phyloP scores from a whole-genome alignment of 2,113 vertebrate genomes.

The Osmerus eperlanus region DNA sequence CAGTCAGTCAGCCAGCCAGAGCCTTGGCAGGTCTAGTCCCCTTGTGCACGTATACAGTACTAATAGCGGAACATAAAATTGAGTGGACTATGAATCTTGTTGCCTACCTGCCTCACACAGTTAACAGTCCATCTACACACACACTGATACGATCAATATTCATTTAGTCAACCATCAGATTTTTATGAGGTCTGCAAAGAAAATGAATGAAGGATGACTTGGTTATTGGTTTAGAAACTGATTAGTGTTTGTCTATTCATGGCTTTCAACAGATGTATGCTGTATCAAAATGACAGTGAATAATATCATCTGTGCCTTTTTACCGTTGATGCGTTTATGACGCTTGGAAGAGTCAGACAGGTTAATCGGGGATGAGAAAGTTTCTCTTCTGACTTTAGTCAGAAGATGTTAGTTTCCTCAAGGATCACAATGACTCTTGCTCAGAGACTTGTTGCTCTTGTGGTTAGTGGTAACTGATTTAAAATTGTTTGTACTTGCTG shows the following conservation, averaged over 20 bases:
- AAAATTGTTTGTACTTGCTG: too few relatives aligned
- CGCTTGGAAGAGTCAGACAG: not conserved
- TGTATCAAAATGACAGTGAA: not conserved
- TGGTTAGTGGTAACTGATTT: too few relatives aligned
- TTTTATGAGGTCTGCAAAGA: conserved; percentile 25
- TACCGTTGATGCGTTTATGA: not conserved
- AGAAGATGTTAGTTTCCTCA: too few relatives aligned
- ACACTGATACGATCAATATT: conserved; percentile 21
- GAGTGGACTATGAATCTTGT: conserved; percentile 37
- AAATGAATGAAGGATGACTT: conserved; percentile 14
- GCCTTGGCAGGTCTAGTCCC: conserved; percentile 26
- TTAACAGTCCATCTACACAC: conserved; percentile 6
- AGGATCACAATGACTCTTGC: too few relatives aligned
- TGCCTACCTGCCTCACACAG: not conserved
- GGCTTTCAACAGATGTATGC: not conserved
- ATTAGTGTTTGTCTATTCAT: conserved; percentile 4
- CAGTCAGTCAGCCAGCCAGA: conserved; percentile 15
- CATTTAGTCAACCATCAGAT: conserved; percentile 22
- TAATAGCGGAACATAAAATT: conserved; percentile 35
- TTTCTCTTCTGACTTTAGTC: not conserved
- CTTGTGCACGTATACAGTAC: conserved; percentile 10
- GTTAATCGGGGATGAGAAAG: not conserved
- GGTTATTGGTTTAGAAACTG: conserved; percentile 19
- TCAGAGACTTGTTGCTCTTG: too few relatives aligned
- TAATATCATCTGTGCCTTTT: not conserved